Conservation (phyloP, 1,140 invertebrate genomes). For the Orchestia grillus region DNA sequence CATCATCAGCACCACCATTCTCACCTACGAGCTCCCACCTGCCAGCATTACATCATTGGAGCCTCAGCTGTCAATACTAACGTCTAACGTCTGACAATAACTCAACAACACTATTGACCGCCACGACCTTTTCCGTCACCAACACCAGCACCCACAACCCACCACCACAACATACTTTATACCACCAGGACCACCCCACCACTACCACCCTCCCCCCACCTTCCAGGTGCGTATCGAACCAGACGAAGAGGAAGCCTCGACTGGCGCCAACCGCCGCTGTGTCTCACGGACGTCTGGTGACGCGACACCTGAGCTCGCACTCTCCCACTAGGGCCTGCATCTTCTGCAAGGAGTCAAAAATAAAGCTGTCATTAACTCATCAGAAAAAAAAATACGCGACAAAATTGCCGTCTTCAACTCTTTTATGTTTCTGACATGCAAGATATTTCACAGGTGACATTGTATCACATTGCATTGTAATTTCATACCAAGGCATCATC, state of each 20-base stretch:
- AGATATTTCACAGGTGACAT: too few relatives aligned
- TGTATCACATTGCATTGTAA: too few relatives aligned
- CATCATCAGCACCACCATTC: too few relatives aligned
- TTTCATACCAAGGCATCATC: too few relatives aligned
- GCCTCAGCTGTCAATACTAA: too few relatives aligned
- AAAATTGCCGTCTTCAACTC: neutral
- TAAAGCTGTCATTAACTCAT: neutral
- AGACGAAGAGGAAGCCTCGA: neutral
- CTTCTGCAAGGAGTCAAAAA: neutral
- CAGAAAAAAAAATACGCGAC: neutral
- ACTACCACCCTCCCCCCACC: neutral
- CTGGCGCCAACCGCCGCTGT: neutral
- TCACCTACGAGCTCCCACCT: too few relatives aligned
- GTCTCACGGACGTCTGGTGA: neutral
- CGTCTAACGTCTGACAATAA: too few relatives aligned
- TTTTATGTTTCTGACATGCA: neutral
- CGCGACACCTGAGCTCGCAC: neutral
- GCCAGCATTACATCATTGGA: too few relatives aligned
- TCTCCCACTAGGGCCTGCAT: too few relatives aligned
- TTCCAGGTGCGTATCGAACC: constrained; percentile 4
- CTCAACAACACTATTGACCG: too few relatives aligned
- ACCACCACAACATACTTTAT: neutral
- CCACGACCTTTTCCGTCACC: too few relatives aligned
- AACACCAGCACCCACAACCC: too few relatives aligned
- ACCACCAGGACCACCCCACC: neutral